phyloP scores from a whole-genome alignment of 2,888 invertebrate genomes.

The Sialis lutaria region DNA sequence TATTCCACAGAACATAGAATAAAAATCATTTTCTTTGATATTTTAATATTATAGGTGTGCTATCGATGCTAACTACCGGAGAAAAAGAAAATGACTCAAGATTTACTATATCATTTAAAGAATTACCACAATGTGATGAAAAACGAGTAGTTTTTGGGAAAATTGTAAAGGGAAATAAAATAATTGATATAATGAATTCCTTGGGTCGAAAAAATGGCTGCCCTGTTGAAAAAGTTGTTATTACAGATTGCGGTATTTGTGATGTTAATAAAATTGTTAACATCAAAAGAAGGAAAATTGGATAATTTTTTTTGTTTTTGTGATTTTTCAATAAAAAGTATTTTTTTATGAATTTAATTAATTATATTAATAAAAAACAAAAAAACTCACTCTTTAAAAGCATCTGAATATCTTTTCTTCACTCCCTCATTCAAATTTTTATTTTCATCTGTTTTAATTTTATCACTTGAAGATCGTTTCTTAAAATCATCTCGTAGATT shows the following conservation, averaged over 20 bases:
- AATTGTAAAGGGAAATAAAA: slow-evolving; percentile 21
- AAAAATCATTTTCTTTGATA: too few species aligned
- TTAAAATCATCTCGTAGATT: too few species aligned
- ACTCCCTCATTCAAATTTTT: neutral
- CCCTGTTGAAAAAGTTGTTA: slow-evolving; percentile 19
- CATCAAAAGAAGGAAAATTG: too few species aligned
- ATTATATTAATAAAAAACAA: neutral
- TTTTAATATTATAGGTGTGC: slow-evolving; percentile 17
- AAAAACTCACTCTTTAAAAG: neutral
- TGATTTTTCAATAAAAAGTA: too few species aligned
- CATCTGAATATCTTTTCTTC: neutral
- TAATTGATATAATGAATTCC: slow-evolving; percentile 20
- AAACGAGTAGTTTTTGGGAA: slow-evolving; percentile 32
- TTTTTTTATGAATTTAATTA: neutral
- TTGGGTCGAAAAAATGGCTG: slow-evolving; percentile 21
- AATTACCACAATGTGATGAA: slow-evolving; percentile 24
- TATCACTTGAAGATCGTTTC: too few species aligned
- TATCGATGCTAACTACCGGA: slow-evolving; percentile 26
- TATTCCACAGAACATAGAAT: too few species aligned
- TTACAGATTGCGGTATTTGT: slow-evolving; percentile 19
- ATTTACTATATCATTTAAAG: slow-evolving; percentile 30
- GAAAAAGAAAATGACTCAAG: slow-evolving; percentile 27
- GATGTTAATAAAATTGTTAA: neutral
- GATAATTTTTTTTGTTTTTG: too few species aligned
- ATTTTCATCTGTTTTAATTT: too few species aligned